A percentile compares a stretch with the other conserved stretches of the same genome.
These are phyloP conservation scores for Perccottus glenii DNA, from an alignment of 2,113 vertebrate genomes.

Conservation along the genomic window DNA sequence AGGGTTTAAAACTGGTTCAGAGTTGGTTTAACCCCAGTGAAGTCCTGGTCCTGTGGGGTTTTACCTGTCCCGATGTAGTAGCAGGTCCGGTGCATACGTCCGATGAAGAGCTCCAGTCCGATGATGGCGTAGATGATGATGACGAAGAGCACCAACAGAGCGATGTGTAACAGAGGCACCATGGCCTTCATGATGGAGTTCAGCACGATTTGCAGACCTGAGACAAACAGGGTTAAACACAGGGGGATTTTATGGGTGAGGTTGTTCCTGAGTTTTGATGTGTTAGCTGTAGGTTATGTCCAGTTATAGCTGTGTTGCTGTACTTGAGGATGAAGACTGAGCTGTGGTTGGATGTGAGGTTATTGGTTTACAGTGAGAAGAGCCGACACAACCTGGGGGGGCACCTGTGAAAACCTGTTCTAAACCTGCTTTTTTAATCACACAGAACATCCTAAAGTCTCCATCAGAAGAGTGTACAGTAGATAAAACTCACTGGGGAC, in stretches of 20 bases:
- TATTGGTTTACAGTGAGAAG: too few species aligned
- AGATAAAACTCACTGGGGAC: constrained; percentile 87
- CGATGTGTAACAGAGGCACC: constrained; percentile 93
- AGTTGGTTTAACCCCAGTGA: too few species aligned
- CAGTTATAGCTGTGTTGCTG: too few species aligned
- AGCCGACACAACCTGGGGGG: too few species aligned
- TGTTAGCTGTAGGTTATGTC: too few species aligned
- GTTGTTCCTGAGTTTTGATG: too few species aligned
- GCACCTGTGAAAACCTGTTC: too few species aligned
- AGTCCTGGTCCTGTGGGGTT: not conserved
- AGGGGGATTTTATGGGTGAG: not conserved
- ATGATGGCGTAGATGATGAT: constrained; percentile 98
- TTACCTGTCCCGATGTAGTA: constrained; percentile 83
- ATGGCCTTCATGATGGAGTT: constrained; percentile 97
- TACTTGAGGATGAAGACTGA: too few species aligned
- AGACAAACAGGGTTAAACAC: constrained; percentile 16
- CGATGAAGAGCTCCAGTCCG: constrained; percentile 93
- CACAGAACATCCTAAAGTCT: too few species aligned
- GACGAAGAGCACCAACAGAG: constrained; percentile 92
- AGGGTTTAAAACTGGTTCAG: too few species aligned
- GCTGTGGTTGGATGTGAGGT: too few species aligned
- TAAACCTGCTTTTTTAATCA: too few species aligned
- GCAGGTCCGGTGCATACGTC: constrained; percentile 94
- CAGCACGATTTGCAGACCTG: constrained; percentile 92
- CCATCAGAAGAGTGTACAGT: not conserved